Evolutionary conservation across 2,797 vertebrate species (phyloP).

Genomic region (Xenentodon cancila): DNA sequence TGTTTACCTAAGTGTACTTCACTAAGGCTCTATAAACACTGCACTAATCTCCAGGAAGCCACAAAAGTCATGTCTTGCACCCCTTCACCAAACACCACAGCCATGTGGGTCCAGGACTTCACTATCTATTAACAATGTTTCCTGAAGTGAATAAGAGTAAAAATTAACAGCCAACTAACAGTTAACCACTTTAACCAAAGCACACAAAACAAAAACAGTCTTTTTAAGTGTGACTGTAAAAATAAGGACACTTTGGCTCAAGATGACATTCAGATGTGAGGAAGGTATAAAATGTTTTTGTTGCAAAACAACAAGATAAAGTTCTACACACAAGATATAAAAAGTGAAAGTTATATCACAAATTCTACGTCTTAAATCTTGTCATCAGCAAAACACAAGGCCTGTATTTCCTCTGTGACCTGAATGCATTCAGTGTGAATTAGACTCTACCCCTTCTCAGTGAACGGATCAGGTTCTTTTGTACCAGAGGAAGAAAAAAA

Average conservation of each 20-base stretch:
- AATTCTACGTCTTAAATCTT: neutral
- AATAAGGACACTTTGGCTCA: slow-evolving; percentile 61
- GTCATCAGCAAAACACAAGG: neutral
- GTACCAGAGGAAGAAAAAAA: slow-evolving; percentile 4
- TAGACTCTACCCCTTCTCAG: slow-evolving; percentile 16
- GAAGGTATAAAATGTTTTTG: too few species aligned
- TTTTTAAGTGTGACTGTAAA: slow-evolving; percentile 54
- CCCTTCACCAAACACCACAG: neutral
- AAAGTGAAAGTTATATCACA: neutral
- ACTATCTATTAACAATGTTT: slow-evolving; percentile 34
- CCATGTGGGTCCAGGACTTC: slow-evolving; percentile 15
- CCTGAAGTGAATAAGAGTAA: slow-evolving; percentile 24
- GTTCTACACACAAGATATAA: neutral
- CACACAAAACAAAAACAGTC: slow-evolving; percentile 50
- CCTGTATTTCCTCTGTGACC: slow-evolving; percentile 27
- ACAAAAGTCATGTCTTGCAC: slow-evolving; percentile 58
- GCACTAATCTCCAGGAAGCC: slow-evolving; percentile 79
- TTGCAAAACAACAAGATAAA: too few species aligned
- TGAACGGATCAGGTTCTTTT: slow-evolving; percentile 49
- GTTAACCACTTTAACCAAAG: slow-evolving; percentile 21
- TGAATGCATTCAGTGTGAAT: slow-evolving; percentile 19
- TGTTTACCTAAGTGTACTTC: slow-evolving; percentile 74
- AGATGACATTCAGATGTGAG: neutral
- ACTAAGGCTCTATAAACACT: slow-evolving; percentile 74
- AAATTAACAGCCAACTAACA: slow-evolving; percentile 57